These are phyloP conservation scores for Xestobium rufovillosum DNA, from an alignment of 2,888 invertebrate genomes.

Conservation along the genomic window DNA sequence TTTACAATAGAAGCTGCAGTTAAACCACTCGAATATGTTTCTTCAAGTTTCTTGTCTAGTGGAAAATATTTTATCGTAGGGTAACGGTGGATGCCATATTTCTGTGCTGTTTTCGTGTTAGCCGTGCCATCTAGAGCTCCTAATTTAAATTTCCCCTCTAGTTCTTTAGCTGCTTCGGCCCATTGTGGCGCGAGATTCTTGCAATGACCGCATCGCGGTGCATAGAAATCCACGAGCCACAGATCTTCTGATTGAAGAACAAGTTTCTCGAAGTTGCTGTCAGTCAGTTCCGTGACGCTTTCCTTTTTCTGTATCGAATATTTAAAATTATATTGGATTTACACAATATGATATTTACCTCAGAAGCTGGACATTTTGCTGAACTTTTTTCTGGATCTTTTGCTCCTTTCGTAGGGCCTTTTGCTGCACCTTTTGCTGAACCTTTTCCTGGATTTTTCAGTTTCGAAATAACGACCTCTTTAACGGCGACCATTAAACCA, in stretches of 20 bases:
- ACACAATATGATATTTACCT: no score
- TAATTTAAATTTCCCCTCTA: slow-evolving; percentile 93
- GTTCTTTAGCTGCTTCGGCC: slow-evolving; percentile 87
- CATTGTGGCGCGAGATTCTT: slow-evolving; percentile 95
- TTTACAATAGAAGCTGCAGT: slow-evolving; percentile 82
- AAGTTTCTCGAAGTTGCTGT: slow-evolving; percentile 87
- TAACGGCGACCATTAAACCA: slow-evolving; percentile 69
- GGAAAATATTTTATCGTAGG: slow-evolving; percentile 94
- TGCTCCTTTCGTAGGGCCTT: no score
- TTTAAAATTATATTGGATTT: no score
- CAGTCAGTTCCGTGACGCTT: slow-evolving; percentile 88
- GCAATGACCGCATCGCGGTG: slow-evolving; percentile 96
- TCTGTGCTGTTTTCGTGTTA: slow-evolving; percentile 70
- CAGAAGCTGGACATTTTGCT: no score
- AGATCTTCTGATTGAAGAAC: slow-evolving; percentile 90
- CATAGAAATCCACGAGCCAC: slow-evolving; percentile 98
- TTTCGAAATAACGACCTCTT: slow-evolving; percentile 62
- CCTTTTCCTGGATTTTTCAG: slow-evolving; percentile 55
- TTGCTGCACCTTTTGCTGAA: no score
- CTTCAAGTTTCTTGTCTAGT: slow-evolving; percentile 58
- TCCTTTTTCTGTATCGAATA: slow-evolving; percentile 39
- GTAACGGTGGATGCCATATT: slow-evolving; percentile 77
- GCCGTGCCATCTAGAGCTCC: slow-evolving; percentile 96
- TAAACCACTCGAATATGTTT: slow-evolving; percentile 90
- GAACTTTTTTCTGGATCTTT: no score